Evolutionary conservation across 2,888 invertebrate species (phyloP).

Genomic region (Cancer borealis): DNA sequence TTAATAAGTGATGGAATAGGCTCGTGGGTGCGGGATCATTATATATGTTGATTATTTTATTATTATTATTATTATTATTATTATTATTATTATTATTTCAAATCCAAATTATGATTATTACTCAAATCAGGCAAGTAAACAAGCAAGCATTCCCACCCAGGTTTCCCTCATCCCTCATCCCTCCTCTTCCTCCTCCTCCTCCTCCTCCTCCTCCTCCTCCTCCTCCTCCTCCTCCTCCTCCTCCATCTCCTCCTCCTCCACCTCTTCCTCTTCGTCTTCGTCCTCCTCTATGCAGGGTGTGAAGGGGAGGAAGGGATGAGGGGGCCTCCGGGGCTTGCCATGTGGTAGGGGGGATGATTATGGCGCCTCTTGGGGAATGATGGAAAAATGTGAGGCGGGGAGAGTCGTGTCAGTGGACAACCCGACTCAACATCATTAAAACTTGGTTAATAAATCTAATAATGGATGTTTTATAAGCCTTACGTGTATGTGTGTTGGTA

Average conservation of each 20-base stretch:
- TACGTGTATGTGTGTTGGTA: background rate
- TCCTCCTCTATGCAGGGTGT: background rate
- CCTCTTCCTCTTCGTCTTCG: background rate
- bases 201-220: background rate
- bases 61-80: no score
- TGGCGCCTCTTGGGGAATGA: background rate
- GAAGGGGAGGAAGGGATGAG: background rate
- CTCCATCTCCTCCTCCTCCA: background rate
- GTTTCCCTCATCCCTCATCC: background rate
- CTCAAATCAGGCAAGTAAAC: no score
- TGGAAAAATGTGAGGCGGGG: background rate
- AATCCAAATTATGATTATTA: no score
- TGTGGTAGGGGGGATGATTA: background rate
- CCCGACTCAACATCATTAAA: constrained; percentile 4
- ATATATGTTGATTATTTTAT: no score
- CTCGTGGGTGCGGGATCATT: no score
- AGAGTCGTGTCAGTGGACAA: background rate
- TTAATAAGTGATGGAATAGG: no score
- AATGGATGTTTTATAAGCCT: background rate
- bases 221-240: background rate
- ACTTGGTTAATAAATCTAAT: background rate
- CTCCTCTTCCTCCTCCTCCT: background rate
- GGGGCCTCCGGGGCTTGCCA: background rate
- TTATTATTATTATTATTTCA: no score
- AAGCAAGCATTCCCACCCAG: background rate